Conservation (phyloP, 2,888 invertebrate species). For the Hecatera dysodea region DNA sequence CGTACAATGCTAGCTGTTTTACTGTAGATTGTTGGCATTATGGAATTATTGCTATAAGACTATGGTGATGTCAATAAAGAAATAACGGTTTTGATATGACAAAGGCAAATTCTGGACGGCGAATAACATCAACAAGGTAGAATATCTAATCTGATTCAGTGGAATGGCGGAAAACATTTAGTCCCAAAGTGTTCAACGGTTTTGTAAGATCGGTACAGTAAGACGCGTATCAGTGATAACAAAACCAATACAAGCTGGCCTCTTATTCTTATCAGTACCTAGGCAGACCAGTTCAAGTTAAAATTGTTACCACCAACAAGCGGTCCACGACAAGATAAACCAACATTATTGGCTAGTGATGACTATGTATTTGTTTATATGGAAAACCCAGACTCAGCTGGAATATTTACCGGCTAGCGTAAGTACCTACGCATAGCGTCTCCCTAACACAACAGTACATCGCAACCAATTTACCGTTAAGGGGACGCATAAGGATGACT, state of each 20-base stretch:
- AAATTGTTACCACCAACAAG: not conserved
- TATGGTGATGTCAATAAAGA: no score
- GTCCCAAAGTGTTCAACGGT: not conserved
- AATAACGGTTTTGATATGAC: not conserved
- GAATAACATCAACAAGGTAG: no score
- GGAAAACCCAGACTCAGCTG: conserved; percentile 39
- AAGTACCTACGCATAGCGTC: conserved; percentile 55
- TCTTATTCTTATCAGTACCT: no score
- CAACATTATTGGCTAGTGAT: not conserved
- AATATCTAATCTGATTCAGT: no score
- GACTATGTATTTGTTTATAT: conserved; percentile 10
- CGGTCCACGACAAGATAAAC: not conserved
- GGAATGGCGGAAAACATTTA: not conserved
- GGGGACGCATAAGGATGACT: conserved; percentile 48
- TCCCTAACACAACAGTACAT: conserved; percentile 30
- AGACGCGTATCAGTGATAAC: not conserved
- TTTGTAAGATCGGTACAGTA: not conserved
- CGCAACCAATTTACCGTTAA: conserved; percentile 58
- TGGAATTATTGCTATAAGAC: no score
- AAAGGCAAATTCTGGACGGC: no score
- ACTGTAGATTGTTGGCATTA: no score
- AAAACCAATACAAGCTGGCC: not conserved
- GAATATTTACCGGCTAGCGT: conserved; percentile 24
- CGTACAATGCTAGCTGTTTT: no score
- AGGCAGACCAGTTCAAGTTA: not conserved